These are phyloP conservation scores for Apamea sordens DNA, from an alignment of 2,888 invertebrate genomes.

Conservation along the genomic window DNA sequence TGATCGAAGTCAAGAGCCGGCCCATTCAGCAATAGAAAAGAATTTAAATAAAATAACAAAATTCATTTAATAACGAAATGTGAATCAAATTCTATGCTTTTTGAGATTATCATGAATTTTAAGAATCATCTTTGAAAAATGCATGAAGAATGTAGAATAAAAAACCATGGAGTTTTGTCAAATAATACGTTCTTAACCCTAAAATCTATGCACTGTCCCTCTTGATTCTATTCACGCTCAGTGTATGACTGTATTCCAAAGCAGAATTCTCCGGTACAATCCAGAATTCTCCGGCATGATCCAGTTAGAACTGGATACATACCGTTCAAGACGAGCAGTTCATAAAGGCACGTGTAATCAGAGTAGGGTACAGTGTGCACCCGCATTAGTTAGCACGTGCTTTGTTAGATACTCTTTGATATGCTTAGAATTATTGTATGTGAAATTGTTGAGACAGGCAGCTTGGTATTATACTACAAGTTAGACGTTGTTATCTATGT, in stretches of 20 bases:
- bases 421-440: constrained; percentile 6
- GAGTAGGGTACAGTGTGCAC: constrained; percentile 31
- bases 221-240: background rate
- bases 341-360: constrained; percentile 53
- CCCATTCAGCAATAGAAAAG: background rate
- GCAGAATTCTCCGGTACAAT: constrained; percentile 22
- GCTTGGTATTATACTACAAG: constrained; percentile 1
- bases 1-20: background rate
- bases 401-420: constrained; percentile 25
- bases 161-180: background rate
- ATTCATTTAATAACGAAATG: background rate
- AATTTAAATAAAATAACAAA: background rate
- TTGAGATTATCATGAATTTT: background rate
- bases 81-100: background rate
- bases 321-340: constrained; percentile 23
- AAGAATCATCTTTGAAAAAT: background rate
- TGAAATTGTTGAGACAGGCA: constrained; percentile 8
- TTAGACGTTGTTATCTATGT: background rate
- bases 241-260: constrained; percentile 36
- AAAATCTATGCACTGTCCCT: background rate
- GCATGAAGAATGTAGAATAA: background rate
- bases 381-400: constrained; percentile 47
- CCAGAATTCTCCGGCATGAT: constrained; percentile 23
- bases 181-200: background rate
- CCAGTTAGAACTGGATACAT: constrained; percentile 28